Evolutionary conservation across 2,113 vertebrate species (phyloP), one percentile per base, ranked within the genome.

Genomic region (Callorhinus ursinus): DNA sequence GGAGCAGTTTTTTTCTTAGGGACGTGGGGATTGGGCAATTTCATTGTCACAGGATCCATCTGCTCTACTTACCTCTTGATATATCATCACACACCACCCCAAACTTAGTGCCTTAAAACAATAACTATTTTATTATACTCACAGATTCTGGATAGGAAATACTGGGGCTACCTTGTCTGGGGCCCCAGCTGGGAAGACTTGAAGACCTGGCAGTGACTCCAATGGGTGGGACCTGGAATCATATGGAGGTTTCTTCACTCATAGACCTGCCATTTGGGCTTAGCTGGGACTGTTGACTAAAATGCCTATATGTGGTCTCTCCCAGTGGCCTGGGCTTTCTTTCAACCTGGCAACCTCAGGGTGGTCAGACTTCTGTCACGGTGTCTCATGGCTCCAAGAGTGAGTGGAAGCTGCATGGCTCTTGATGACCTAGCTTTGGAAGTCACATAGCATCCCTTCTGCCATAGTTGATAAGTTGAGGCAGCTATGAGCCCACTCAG

Each of bases 271-370:
- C 33, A 7, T 46, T 83, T 39, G 85, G 61, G 33, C 31, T 31
- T 57, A 71, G 19, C 65, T 69, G 61, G n/a, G 33, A 7, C 13
- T 28, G 24, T 49, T 4, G 0, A 15, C 42, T 33, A 46, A 5
- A 82, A 28, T 1, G 0, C 36, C 59, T 26, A 5, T 6, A 0
- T 8, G 18, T 33, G 49, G 14, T 53, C 8, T 53, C 2, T 83
- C 26, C 24, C 4, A 19, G 61, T 4, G 9, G 18, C 55, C 53
- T 83, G 42, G 16, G 51, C n/a, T 80, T 95, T 55, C 81, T 95
- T 46, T 76, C 53, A 76, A 57, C 65, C 59, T 61, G 76, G 83
- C 0, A 0, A n/a, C 74, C 67, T 33, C 16, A 39, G 24, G 46
- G 16, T 31, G 46, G 36, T 33, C 51, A 39, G 21, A 55, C 12